These are phyloP conservation scores for Catocala sponsa DNA, from an alignment of 2,888 invertebrate genomes.

Conservation along the genomic window DNA sequence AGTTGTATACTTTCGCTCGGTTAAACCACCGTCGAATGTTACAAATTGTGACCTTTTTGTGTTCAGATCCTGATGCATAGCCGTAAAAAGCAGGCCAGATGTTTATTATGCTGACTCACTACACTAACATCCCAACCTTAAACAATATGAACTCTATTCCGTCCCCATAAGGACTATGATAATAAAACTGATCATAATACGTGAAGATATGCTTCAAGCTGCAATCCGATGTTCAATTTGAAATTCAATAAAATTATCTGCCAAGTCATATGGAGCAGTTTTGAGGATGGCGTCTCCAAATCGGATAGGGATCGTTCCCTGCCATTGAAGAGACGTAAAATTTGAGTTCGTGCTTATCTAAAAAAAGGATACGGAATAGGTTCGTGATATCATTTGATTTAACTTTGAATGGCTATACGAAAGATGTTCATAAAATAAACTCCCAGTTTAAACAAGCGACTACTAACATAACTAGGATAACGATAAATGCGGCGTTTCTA, in stretches of 20 bases:
- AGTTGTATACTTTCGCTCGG: constrained; percentile 33
- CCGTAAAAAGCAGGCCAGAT: constrained; percentile 71
- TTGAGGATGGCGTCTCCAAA: constrained; percentile 35
- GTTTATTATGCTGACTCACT: constrained; percentile 78
- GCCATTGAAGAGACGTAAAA: constrained; percentile 18
- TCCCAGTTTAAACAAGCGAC: too few species aligned
- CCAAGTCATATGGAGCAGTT: constrained; percentile 49
- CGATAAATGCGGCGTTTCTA: too few species aligned
- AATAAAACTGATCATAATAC: constrained; percentile 39
- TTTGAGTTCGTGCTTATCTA: constrained; percentile 7
- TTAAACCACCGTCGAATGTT: constrained; percentile 25
- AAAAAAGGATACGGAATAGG: constrained; percentile 1
- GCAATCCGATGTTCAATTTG: constrained; percentile 47
- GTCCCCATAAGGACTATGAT: constrained; percentile 24
- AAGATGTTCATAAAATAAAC: too few species aligned
- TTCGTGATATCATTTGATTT: constrained; percentile 2
- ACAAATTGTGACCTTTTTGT: constrained; percentile 64
- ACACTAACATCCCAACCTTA: constrained; percentile 50
- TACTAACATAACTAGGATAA: too few species aligned
- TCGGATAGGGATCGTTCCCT: constrained; percentile 31
- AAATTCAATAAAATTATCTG: constrained; percentile 56
- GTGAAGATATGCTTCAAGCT: constrained; percentile 53
- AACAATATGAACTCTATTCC: constrained; percentile 40
- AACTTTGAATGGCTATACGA: background rate
- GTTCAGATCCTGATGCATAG: constrained; percentile 63